Base-by-base conservation (phyloP, 2,888 invertebrate genomes). In the Drosophila birchii region DNA sequence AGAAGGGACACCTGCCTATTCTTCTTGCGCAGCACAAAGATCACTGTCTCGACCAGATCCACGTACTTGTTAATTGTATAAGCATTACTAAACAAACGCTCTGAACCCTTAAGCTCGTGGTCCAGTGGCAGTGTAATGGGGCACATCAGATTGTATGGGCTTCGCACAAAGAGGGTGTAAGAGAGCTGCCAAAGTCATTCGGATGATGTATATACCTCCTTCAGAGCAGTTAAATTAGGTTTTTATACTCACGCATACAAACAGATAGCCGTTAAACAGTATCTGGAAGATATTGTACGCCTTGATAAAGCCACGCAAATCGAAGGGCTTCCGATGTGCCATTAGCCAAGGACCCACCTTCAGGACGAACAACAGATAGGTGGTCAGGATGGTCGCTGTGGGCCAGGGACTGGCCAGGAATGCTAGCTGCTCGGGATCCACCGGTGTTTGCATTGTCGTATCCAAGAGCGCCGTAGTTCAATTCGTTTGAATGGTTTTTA, bases 1-100 rank as follows among this genome's bases (percentile, higher is more conserved):
- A 83, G 63, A 1, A 32, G n/a, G 14, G 80, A 63, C 16, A 80
- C 64, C 53, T 83, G 80, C 14, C 72, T 66, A 29, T 78, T 56
- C 38, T 75, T 86, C 60, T 86, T 81, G 11, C 84, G 67, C 0
- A 81, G 68, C 14, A 78, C 84, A 26, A 80, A 75, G 39, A 83
- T 78, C 1, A 80, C 18, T 0, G 84, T 80, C 45, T 83, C 84
- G 34, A 72, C 1, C n/a, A 80, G 51, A 51, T 83, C 84, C 3
- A 72, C 3, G 4, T 67, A 14, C 41, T 83, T 81, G 39, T 86
- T 86, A 4, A 83, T 14, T 20, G 66, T 59, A 26, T 83, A 80
- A 9, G 20, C 8, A 20, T 59, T 72, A 7, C 44, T 38, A 0
- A 81, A 8, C 6, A 38, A 0, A 9, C 87, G 84, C 32, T 86